These are phyloP conservation scores for Ia io DNA, from an alignment of 2,113 vertebrate species.

Conservation along the genomic window DNA sequence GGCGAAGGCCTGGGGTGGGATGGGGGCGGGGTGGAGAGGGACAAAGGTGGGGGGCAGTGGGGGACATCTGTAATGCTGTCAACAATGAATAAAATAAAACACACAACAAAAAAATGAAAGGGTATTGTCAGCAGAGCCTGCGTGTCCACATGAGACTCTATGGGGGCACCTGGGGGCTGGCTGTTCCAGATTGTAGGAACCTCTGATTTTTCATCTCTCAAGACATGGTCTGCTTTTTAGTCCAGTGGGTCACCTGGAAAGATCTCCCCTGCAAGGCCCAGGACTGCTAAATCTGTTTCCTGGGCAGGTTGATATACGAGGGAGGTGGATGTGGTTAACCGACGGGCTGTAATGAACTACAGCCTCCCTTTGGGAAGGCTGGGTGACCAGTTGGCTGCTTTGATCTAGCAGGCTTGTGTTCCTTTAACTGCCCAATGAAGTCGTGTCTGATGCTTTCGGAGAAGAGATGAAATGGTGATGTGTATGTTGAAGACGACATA, in stretches of 20 bases:
- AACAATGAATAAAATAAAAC: background rate
- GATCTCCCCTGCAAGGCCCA: constrained; percentile 35
- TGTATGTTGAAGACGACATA: background rate
- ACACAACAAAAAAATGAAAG: background rate
- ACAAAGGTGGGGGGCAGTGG: background rate
- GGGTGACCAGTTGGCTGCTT: constrained; percentile 55
- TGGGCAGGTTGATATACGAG: background rate
- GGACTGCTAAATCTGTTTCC: constrained; percentile 56
- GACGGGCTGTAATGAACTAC: background rate
- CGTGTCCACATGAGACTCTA: background rate
- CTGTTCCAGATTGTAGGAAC: background rate
- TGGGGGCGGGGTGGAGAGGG: background rate
- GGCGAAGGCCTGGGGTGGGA: background rate
- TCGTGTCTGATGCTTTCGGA: constrained; percentile 40
- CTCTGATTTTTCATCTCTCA: constrained; percentile 59
- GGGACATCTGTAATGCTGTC: background rate
- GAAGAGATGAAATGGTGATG: background rate
- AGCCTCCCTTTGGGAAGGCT: background rate
- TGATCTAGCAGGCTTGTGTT: constrained; percentile 55
- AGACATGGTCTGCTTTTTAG: constrained; percentile 33
- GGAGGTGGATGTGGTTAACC: background rate
- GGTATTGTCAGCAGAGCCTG: constrained; percentile 9
- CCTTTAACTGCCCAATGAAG: constrained; percentile 48
- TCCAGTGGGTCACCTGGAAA: constrained; percentile 53
- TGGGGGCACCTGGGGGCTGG: background rate